Evolutionary conservation across 2,113 vertebrate genomes (phyloP).

Genomic region (Chitala chitala): DNA sequence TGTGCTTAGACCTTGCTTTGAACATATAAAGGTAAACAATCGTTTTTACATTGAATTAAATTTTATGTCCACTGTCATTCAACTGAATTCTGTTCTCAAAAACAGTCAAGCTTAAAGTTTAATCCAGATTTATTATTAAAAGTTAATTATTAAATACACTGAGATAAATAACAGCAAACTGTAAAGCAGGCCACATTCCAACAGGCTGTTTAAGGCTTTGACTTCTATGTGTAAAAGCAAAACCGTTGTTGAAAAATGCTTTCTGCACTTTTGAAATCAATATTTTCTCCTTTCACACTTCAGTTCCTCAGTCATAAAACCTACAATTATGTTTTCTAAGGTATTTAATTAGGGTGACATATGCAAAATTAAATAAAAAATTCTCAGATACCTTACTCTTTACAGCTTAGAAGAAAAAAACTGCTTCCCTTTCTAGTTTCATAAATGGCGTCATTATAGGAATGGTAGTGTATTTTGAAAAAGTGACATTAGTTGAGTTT

Average conservation of each 20-base stretch:
- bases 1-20: too few relatives aligned
- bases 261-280: too few relatives aligned
- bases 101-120: conserved; percentile 1
- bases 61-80: background rate
- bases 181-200: background rate
- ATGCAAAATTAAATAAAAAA: background rate
- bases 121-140: background rate
- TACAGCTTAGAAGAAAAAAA: background rate
- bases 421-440: background rate
- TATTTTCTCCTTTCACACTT: background rate
- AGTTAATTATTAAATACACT: background rate
- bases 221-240: too few relatives aligned
- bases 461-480: background rate
- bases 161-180: background rate
- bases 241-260: too few relatives aligned
- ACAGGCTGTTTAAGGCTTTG: too few relatives aligned
- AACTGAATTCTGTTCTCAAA: background rate
- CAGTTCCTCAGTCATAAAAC: background rate
- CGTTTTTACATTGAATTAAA: too few relatives aligned
- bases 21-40: too few relatives aligned
- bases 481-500: background rate
- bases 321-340: background rate
- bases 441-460: conserved; percentile 4
- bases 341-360: conserved; percentile 1
- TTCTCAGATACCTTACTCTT: background rate